Percentiles rank a stretch among this genome's conserved stretches.
Conservation (phyloP, 1,140 invertebrate genomes). For the Scaptomyza graminum region DNA sequence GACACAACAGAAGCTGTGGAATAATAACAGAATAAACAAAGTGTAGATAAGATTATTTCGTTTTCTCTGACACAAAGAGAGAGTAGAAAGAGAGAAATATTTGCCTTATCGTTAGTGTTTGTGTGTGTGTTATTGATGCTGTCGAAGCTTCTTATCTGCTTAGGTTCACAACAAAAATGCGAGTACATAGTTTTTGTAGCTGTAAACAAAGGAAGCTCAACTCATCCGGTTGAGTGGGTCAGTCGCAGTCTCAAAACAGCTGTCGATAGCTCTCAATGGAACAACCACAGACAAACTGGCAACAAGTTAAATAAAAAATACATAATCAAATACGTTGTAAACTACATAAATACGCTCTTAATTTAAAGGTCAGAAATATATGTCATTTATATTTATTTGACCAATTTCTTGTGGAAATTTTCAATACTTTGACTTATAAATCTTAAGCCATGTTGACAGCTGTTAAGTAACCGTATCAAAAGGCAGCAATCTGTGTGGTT, state of each 20-base stretch:
- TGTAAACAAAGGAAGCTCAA: neutral
- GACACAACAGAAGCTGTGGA: conserved; percentile 34
- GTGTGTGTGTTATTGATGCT: conserved; percentile 3
- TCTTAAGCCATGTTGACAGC: conserved; percentile 22
- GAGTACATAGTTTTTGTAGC: too few species aligned
- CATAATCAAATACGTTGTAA: neutral
- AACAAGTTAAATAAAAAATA: neutral
- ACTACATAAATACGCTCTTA: neutral
- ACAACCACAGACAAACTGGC: neutral
- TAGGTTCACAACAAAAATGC: neutral
- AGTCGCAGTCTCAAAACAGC: conserved; percentile 2
- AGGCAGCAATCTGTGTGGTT: conserved; percentile 2
- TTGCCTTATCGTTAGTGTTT: conserved; percentile 22
- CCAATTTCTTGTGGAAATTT: neutral
- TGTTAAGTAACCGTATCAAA: conserved; percentile 23
- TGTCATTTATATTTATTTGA: too few species aligned
- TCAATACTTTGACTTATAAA: neutral
- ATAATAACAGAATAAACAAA: too few species aligned
- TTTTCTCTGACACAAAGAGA: neutral
- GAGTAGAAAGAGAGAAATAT: neutral
- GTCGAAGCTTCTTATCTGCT: conserved; percentile 10
- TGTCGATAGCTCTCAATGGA: neutral
- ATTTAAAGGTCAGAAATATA: too few species aligned
- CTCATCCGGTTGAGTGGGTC: neutral
- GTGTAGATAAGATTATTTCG: conserved; percentile 14